Conservation (phyloP, 2,888 invertebrate species). For the Ecdyonurus torrentis region DNA sequence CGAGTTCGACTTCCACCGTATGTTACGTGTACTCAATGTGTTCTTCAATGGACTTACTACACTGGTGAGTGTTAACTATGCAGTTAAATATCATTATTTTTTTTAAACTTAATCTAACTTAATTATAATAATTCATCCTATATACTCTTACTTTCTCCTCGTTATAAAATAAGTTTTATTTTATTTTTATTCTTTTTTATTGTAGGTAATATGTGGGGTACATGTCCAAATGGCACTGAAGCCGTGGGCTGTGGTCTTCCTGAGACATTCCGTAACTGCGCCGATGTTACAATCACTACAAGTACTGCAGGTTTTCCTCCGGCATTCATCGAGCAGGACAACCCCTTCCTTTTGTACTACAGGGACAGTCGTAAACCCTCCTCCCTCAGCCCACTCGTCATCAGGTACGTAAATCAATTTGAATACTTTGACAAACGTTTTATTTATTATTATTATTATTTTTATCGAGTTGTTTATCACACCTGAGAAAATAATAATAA, state of each 20-base stretch:
- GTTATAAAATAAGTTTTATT: not conserved
- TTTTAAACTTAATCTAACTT: not conserved
- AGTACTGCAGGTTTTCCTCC: conserved; percentile 48
- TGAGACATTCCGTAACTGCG: conserved; percentile 83
- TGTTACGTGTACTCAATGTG: conserved; percentile 74
- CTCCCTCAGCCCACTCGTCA: conserved; percentile 50
- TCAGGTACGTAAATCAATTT: conserved; percentile 48
- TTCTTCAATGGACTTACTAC: conserved; percentile 85
- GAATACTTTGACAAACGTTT: no score
- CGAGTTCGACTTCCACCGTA: conserved; percentile 63
- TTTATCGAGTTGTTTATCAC: no score
- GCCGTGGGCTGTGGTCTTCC: conserved; percentile 79
- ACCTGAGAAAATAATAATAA: no score
- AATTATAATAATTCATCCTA: not conserved
- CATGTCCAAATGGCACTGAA: conserved; percentile 68
- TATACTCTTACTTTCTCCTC: not conserved
- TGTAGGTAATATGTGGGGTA: conserved; percentile 79
- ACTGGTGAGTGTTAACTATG: conserved; percentile 43
- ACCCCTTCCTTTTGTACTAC: conserved; percentile 63
- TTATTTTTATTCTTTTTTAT: not conserved
- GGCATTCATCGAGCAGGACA: conserved; percentile 41
- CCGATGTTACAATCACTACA: conserved; percentile 67
- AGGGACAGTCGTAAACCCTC: conserved; percentile 46
- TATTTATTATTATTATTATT: no score
- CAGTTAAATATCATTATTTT: no score